phyloP scores from a whole-genome alignment of 2,888 invertebrate species.

The Junonia oenone region DNA sequence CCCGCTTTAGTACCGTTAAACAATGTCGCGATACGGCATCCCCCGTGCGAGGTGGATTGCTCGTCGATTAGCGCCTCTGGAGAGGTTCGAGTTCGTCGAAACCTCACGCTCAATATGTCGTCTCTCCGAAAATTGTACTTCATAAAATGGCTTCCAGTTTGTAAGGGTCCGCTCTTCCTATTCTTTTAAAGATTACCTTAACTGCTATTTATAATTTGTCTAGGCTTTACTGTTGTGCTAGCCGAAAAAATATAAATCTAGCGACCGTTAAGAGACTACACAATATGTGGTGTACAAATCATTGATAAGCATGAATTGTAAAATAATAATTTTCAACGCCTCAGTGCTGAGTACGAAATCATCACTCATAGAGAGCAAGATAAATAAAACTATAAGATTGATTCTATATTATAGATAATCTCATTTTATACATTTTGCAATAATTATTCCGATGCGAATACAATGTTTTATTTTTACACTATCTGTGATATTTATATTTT shows the following conservation, averaged over 20 bases:
- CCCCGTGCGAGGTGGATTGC: neutral
- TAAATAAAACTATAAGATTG: neutral
- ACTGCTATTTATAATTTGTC: neutral
- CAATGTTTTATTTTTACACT: constrained; percentile 59
- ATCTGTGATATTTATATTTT: constrained; percentile 75
- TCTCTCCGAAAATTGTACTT: neutral
- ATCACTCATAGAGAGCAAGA: neutral
- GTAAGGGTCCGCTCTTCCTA: neutral
- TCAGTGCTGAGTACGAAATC: neutral
- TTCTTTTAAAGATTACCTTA: neutral
- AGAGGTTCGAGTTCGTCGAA: neutral
- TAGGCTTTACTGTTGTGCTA: neutral
- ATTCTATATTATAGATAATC: neutral
- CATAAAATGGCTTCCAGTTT: neutral
- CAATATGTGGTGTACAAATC: neutral
- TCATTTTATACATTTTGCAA: constrained; percentile 11
- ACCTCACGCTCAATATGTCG: neutral
- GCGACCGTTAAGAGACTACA: neutral
- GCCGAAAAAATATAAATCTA: neutral
- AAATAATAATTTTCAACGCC: neutral
- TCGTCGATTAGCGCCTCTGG: neutral
- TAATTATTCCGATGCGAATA: constrained; percentile 22
- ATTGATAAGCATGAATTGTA: neutral
- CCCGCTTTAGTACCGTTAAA: neutral
- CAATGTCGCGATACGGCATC: neutral